phyloP scores from a whole-genome alignment of 2,113 vertebrate genomes.

The Hypanus sabinus region DNA sequence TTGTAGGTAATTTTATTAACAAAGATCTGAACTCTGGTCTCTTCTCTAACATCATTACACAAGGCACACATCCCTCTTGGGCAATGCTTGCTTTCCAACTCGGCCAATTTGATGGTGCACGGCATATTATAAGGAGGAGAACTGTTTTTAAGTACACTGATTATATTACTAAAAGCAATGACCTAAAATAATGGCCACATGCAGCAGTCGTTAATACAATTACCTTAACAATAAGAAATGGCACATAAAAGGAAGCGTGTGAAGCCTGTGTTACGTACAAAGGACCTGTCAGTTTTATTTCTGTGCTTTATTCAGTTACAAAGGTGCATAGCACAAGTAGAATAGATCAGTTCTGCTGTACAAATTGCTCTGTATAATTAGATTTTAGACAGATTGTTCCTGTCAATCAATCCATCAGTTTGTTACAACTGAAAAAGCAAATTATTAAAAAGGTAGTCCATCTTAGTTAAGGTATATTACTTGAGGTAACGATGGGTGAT shows the following conservation, averaged over 20 bases:
- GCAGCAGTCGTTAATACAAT: neutral
- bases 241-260: neutral
- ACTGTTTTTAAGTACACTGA: constrained; percentile 12
- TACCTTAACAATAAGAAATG: neutral
- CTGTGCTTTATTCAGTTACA: constrained; percentile 7
- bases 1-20: constrained; percentile 27
- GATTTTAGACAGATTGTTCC: neutral
- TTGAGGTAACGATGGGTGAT: neutral
- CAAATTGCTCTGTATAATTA: neutral
- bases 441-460: neutral
- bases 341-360: neutral
- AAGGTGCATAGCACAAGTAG: neutral
- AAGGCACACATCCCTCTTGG: neutral
- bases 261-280: neutral
- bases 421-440: constrained; percentile 2
- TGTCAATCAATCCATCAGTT: neutral
- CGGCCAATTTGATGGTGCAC: neutral
- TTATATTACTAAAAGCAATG: constrained; percentile 20
- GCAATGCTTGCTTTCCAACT: neutral
- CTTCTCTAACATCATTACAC: constrained; percentile 25
- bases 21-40: neutral
- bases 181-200: neutral
- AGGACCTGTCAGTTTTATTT: neutral
- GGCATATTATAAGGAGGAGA: neutral
- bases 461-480: neutral